Evolutionary conservation across 1,140 invertebrate genomes (phyloP).

Genomic region (Yoshiicerus persimilis): DNA sequence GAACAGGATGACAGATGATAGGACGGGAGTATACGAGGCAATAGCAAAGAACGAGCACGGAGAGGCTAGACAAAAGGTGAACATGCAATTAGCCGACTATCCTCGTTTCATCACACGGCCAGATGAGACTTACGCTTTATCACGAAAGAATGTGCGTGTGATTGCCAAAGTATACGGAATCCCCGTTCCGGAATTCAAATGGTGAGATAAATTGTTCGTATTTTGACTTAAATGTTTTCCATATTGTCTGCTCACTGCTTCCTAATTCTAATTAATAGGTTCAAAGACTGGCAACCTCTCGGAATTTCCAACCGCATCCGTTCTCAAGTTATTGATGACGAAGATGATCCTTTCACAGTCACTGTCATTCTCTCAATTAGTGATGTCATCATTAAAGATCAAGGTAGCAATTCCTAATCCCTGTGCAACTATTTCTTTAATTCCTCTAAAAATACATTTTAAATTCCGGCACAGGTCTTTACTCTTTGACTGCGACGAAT

Average conservation of each 20-base stretch:
- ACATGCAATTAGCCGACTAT: slow-evolving; percentile 85
- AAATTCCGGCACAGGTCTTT: slow-evolving; percentile 61
- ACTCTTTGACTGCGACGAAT: slow-evolving; percentile 89
- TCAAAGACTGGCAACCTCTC: slow-evolving; percentile 92
- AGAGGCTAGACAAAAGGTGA: slow-evolving; percentile 76
- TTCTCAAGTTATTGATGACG: slow-evolving; percentile 55
- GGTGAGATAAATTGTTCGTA: slow-evolving; percentile 55
- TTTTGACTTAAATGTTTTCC: neutral
- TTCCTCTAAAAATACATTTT: neutral
- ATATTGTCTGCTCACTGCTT: neutral
- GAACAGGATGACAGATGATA: slow-evolving; percentile 77
- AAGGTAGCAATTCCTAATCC: slow-evolving; percentile 59
- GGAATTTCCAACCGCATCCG: slow-evolving; percentile 73
- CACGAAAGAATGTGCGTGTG: neutral
- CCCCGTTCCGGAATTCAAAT: slow-evolving; percentile 94
- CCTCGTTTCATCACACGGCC: slow-evolving; percentile 72
- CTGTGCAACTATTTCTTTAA: neutral
- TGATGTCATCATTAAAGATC: slow-evolving; percentile 84
- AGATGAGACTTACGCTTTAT: neutral
- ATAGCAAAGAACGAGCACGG: slow-evolving; percentile 91
- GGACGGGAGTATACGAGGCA: slow-evolving; percentile 92
- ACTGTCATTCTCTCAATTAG: slow-evolving; percentile 71
- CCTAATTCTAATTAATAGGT: slow-evolving; percentile 60
- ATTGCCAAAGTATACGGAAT: neutral
- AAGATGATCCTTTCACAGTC: slow-evolving; percentile 66